These are phyloP conservation scores for Phylloscopus trochilus DNA, from an alignment of 2,113 vertebrate genomes.

Conservation along the genomic window DNA sequence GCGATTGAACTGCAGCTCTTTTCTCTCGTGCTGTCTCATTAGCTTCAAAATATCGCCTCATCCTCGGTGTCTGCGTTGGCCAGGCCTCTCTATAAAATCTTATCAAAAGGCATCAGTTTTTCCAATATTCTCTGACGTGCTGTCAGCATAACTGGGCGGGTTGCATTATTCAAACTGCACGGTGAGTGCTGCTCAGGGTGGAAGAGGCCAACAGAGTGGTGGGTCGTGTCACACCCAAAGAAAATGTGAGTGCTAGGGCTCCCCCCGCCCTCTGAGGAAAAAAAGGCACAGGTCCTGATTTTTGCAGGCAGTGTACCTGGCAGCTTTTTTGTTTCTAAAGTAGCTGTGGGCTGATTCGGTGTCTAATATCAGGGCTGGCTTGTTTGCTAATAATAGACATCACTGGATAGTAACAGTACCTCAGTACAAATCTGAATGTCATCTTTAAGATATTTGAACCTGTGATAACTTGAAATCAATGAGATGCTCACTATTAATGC, in stretches of 20 bases:
- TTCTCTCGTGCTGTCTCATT: not conserved
- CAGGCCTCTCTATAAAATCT: not conserved
- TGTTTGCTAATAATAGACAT: not conserved
- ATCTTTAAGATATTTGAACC: not conserved
- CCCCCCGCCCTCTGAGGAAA: not conserved
- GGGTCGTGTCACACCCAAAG: not conserved
- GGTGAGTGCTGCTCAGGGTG: not conserved
- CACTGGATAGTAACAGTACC: not conserved
- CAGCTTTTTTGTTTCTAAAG: not conserved
- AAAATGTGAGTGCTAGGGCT: not conserved
- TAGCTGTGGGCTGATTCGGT: accelerated
- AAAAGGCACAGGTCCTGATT: not conserved
- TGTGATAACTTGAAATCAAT: not conserved
- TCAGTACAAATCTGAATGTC: not conserved
- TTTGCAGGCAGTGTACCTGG: not conserved
- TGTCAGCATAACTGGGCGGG: not conserved
- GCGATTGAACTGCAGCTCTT: conserved; percentile 19
- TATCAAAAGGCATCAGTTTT: conserved; percentile 17
- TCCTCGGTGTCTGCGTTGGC: not conserved
- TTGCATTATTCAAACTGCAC: not conserved
- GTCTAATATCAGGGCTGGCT: not conserved
- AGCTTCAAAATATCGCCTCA: conserved; percentile 30
- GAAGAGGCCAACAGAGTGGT: accelerated
- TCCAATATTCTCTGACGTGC: not conserved
- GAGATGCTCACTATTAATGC: not conserved